Evolutionary conservation across 2,797 vertebrate species (phyloP).

Genomic region (Melanotaenia nigrans): DNA sequence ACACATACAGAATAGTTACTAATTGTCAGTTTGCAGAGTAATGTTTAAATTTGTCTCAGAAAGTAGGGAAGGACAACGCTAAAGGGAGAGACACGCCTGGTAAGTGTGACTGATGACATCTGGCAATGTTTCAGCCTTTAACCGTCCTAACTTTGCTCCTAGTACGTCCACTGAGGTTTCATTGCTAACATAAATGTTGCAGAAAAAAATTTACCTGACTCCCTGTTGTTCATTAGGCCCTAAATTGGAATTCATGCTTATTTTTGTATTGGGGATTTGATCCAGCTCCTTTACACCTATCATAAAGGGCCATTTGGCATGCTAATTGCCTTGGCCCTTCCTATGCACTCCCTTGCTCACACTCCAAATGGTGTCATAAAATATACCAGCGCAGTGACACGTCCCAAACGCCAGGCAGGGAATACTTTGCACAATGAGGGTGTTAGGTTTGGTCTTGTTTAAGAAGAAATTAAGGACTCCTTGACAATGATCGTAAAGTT

Average conservation of each 20-base stretch:
- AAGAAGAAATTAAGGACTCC: slow-evolving; percentile 77
- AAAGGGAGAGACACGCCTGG: slow-evolving; percentile 64
- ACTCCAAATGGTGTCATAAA: slow-evolving; percentile 85
- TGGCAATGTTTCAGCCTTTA: slow-evolving; percentile 71
- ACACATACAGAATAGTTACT: slow-evolving; percentile 64
- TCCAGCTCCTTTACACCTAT: slow-evolving; percentile 76
- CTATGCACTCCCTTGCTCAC: slow-evolving; percentile 77
- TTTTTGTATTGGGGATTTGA: slow-evolving; percentile 76
- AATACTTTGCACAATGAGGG: slow-evolving; percentile 78
- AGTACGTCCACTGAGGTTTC: slow-evolving; percentile 59
- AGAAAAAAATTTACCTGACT: slow-evolving; percentile 76
- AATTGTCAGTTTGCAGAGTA: slow-evolving; percentile 70
- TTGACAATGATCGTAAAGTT: slow-evolving; percentile 65
- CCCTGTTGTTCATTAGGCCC: slow-evolving; percentile 70
- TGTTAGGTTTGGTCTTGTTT: slow-evolving; percentile 77
- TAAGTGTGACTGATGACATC: slow-evolving; percentile 67
- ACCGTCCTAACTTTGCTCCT: slow-evolving; percentile 68
- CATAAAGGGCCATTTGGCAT: slow-evolving; percentile 83
- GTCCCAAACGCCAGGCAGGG: slow-evolving; percentile 78
- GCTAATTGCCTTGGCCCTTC: slow-evolving; percentile 83
- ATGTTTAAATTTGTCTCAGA: slow-evolving; percentile 67
- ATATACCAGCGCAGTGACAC: slow-evolving; percentile 77
- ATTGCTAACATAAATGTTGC: slow-evolving; percentile 69
- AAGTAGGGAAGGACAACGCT: slow-evolving; percentile 55
- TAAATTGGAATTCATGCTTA: slow-evolving; percentile 79